A percentile compares a stretch with the other conserved stretches of the same genome.
These are phyloP conservation scores for Eupsittula cactorum DNA, from an alignment of 2,113 vertebrate genomes.

Conservation along the genomic window DNA sequence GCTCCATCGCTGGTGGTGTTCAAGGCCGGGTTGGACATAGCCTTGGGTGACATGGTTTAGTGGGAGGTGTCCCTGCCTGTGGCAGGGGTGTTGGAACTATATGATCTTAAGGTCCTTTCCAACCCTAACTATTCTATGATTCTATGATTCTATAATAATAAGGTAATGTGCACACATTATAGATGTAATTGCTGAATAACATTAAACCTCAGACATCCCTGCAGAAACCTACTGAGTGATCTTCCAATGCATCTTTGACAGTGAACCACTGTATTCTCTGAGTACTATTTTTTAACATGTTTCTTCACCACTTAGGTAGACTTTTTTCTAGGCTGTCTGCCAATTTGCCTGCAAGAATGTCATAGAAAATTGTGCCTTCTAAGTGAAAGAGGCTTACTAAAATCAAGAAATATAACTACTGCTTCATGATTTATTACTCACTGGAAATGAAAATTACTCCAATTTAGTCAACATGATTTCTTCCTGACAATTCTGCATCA, in stretches of 20 bases:
- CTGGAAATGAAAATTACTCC: background rate
- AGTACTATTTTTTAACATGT: background rate
- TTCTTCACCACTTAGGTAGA: background rate
- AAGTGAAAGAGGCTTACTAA: background rate
- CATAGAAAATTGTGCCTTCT: background rate
- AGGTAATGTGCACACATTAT: background rate
- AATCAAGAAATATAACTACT: background rate
- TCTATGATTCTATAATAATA: background rate
- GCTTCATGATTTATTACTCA: background rate
- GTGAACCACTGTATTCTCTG: background rate
- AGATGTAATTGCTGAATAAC: background rate
- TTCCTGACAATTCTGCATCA: background rate
- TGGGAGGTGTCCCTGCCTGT: too few species aligned
- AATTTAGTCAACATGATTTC: background rate
- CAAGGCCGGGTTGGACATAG: too few species aligned
- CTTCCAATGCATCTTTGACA: background rate
- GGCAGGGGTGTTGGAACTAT: too few species aligned
- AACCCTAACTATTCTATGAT: too few species aligned
- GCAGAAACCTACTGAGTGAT: background rate
- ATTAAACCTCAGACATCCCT: background rate
- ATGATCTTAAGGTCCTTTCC: too few species aligned
- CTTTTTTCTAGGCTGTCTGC: background rate
- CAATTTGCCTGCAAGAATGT: background rate
- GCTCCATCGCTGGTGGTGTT: too few species aligned
- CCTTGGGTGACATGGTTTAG: too few species aligned